phyloP scores from a whole-genome alignment of 2,113 vertebrate genomes.

The Cisticola juncidis region DNA sequence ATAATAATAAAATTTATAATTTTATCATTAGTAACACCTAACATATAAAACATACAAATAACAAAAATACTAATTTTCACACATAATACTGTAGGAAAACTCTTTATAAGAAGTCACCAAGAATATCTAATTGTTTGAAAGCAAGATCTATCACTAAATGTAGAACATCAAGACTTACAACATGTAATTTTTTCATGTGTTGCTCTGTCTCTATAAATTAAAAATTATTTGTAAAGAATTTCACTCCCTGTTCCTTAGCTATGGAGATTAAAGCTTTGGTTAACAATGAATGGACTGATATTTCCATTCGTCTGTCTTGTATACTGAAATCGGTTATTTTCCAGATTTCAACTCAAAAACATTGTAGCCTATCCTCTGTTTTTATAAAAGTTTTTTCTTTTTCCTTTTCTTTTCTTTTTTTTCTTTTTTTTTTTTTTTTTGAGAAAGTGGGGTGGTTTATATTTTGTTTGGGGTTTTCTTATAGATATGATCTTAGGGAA shows the following conservation, averaged over 20 bases:
- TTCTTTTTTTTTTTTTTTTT: too few relatives aligned
- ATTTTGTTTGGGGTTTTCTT: neutral
- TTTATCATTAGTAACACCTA: neutral
- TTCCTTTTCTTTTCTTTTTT: rapidly evolving
- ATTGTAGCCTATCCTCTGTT: neutral
- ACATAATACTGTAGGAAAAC: neutral
- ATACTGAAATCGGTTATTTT: neutral
- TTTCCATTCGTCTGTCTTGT: neutral
- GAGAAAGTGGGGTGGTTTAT: rapidly evolving
- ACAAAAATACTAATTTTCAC: neutral
- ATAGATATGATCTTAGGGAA: neutral
- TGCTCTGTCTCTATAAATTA: neutral
- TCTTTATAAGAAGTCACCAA: neutral
- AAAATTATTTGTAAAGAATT: neutral
- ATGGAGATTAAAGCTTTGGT: neutral
- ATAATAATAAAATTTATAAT: neutral
- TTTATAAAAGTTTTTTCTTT: too few relatives aligned
- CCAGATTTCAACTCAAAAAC: neutral
- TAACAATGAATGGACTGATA: neutral
- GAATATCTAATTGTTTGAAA: neutral
- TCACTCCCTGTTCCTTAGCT: neutral
- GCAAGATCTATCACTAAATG: neutral
- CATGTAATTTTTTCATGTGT: neutral
- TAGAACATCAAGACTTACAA: neutral
- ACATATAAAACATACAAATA: neutral